A percentile compares a stretch with the other conserved stretches of the same genome.
These are phyloP conservation scores for Dendrocopos noguchii DNA, from an alignment of 2,113 vertebrate species.

Conservation along the genomic window DNA sequence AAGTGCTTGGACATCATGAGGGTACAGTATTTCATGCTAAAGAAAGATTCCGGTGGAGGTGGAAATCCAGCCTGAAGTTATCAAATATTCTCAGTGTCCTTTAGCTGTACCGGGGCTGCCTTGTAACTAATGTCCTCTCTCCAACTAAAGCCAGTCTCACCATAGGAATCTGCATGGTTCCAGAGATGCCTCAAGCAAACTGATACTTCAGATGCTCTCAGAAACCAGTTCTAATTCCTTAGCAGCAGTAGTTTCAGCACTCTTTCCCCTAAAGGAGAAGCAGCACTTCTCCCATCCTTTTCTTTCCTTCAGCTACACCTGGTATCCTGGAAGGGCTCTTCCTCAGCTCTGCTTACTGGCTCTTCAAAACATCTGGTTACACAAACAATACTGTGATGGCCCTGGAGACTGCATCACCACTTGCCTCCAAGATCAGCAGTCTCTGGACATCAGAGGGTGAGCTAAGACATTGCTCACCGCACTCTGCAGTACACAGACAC, in stretches of 20 bases:
- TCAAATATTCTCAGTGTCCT: neutral
- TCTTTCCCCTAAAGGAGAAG: neutral
- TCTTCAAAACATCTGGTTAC: neutral
- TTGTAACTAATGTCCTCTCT: neutral
- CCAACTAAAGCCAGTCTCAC: neutral
- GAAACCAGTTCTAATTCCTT: neutral
- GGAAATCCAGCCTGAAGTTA: neutral
- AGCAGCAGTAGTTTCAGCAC: fast-evolving
- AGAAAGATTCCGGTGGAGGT: neutral
- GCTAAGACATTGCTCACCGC: neutral
- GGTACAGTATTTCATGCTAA: neutral
- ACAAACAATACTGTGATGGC: neutral
- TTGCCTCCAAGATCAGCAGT: neutral
- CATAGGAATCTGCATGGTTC: neutral
- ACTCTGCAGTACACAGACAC: neutral
- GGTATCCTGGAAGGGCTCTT: neutral
- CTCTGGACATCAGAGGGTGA: neutral
- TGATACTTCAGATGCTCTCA: neutral
- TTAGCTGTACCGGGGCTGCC: neutral
- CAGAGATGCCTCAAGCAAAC: neutral
- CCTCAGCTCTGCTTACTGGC: neutral
- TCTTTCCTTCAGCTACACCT: neutral
- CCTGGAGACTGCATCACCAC: neutral
- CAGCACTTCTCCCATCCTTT: neutral
- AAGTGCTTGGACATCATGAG: neutral